A percentile compares a stretch with the other conserved stretches of the same genome.
These are phyloP conservation scores for Perca fluviatilis DNA, from an alignment of 2,113 vertebrate genomes.

Conservation along the genomic window DNA sequence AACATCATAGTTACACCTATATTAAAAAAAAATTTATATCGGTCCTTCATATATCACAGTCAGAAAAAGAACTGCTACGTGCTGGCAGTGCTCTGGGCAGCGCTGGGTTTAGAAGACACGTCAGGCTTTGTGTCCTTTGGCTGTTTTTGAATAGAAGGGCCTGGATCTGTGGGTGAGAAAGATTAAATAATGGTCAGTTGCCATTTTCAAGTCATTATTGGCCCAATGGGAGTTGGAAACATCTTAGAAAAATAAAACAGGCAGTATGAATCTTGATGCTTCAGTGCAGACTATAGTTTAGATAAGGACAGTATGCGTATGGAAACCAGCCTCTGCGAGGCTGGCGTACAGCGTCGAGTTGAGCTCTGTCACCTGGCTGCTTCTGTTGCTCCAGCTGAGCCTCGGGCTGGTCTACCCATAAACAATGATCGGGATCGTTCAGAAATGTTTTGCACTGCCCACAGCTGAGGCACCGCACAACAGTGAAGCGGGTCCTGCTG, in stretches of 20 bases:
- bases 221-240: background rate
- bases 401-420: constrained; percentile 86
- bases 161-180: constrained; percentile 48
- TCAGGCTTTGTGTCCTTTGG: constrained; percentile 37
- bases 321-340: background rate
- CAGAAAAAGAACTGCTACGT: background rate
- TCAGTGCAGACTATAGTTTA: background rate
- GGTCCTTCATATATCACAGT: background rate
- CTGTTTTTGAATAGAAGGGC: constrained; percentile 32
- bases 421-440: constrained; percentile 82
- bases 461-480: constrained; percentile 85
- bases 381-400: constrained; percentile 82
- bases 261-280: background rate
- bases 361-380: constrained; percentile 64
- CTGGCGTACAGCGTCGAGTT: background rate
- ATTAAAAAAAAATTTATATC: background rate
- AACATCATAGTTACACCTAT: background rate
- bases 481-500: constrained; percentile 71
- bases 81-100: constrained; percentile 4
- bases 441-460: constrained; percentile 80
- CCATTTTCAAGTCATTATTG: background rate
- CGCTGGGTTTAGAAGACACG: constrained; percentile 15
- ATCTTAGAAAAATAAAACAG: background rate
- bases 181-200: background rate
- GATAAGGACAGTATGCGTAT: background rate